phyloP scores from a whole-genome alignment of 2,888 invertebrate species.

The Adelognathus sp. region DNA sequence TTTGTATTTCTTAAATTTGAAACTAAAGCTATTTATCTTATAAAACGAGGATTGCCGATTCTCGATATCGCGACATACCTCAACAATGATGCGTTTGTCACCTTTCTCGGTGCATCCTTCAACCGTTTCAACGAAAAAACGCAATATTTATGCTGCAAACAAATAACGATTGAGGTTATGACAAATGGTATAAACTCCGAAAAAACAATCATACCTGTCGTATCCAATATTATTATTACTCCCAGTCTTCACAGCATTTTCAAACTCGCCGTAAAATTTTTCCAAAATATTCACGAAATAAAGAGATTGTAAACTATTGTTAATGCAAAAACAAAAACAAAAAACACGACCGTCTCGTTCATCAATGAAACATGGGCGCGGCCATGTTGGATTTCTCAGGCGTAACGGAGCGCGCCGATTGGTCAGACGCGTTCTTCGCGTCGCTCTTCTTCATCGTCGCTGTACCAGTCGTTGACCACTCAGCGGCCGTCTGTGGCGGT shows the following conservation, averaged over 20 bases:
- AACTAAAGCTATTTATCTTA: too few relatives aligned
- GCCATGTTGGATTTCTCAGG: slow-evolving; percentile 7
- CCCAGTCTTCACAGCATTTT: neutral
- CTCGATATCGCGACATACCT: too few relatives aligned
- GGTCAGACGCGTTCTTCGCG: neutral
- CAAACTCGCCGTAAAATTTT: neutral
- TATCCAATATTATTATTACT: neutral
- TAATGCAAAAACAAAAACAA: neutral
- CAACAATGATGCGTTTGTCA: too few relatives aligned
- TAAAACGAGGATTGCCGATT: too few relatives aligned
- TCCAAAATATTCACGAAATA: too few relatives aligned
- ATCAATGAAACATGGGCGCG: neutral
- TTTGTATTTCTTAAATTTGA: too few relatives aligned
- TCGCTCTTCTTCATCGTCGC: neutral
- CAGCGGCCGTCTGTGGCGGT: neutral
- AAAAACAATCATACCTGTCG: neutral
- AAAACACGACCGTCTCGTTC: neutral
- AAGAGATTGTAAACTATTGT: neutral
- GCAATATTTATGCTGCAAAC: neutral
- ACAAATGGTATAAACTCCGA: neutral
- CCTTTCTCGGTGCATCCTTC: neutral
- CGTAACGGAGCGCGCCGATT: neutral
- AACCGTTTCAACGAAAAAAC: neutral
- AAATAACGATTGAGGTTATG: slow-evolving; percentile 21
- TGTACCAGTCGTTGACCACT: neutral